Conservation (phyloP, 2,113 vertebrate species). For the Chrysemys picta region DNA sequence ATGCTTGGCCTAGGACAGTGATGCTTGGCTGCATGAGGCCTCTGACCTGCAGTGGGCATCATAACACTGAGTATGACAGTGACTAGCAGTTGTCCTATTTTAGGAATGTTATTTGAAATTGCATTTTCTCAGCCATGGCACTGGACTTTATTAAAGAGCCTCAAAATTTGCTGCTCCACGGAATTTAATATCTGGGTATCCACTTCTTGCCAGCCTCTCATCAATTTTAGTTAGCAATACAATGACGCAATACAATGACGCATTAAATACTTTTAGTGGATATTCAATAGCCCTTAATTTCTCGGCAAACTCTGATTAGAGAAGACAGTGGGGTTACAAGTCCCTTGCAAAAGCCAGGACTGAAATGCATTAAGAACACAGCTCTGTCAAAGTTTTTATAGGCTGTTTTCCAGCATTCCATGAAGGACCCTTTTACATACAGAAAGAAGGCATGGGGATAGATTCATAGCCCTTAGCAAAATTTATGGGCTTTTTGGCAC, state of each 20-base stretch:
- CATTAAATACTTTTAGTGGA: not conserved
- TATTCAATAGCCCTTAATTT: not conserved
- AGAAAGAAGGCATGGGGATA: not conserved
- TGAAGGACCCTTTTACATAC: not conserved
- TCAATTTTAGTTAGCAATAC: not conserved
- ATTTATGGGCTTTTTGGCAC: conserved; percentile 27
- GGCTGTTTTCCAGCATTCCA: conserved; percentile 3
- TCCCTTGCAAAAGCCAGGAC: not conserved
- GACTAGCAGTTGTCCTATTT: not conserved
- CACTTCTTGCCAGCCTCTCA: not conserved
- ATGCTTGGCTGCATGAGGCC: not conserved
- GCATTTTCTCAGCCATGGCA: not conserved
- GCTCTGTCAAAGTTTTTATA: not conserved
- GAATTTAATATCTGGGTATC: not conserved
- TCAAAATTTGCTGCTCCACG: not conserved
- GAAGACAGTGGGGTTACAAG: not conserved
- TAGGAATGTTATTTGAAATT: not conserved
- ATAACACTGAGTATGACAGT: accelerated
- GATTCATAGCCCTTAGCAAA: not conserved
- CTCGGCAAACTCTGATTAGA: not conserved
- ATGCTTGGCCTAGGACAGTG: not conserved
- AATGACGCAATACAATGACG: not conserved
- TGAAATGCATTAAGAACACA: not conserved
- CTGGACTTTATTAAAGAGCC: not conserved
- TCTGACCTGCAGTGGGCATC: not conserved